Base-by-base conservation (phyloP, 2,113 vertebrate species). In the Tragelaphus scriptus region DNA sequence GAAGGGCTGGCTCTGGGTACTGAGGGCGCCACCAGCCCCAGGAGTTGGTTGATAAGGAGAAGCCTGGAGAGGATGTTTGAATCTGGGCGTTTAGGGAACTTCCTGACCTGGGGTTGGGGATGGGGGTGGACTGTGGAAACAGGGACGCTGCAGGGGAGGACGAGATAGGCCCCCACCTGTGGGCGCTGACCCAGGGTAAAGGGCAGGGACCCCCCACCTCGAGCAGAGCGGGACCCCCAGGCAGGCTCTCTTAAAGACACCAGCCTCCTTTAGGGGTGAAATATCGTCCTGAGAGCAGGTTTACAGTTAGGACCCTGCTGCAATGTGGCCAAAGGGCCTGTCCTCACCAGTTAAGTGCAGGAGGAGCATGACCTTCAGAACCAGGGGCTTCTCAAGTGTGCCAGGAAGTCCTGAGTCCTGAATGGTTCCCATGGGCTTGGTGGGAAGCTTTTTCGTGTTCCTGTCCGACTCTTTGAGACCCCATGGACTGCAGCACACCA, bases 361-460 rank as follows among this genome's bases (percentile, higher is more conserved):
- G 13, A 19, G 51, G 14, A 47, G 58, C 85, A 5, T 8, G 71
- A 28, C 28, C 1, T 7, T 2, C 12, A 28, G 59, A 44, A 8
- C 6, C 32, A 6, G 11, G 59, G 25, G 14, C 9, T 49, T 28
- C 55, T 28, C 25, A 16, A 5, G 2, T 12, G 59, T 53, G 51
- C 32, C 3, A 14, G 0, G n/a, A 36, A 36, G 1, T n/a, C 36
- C 5, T 2, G 26, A 30, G 59, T 14, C 28, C 21, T 2, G 44
- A 40, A 14, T 3, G 58, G 36, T 75, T 12, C 26, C 5, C 12
- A 8, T 21, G 79, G 28, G 6, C 40, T 51, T 51, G 26, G 13
- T n/a, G 21, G 49, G n/a, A 21, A 28, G 44, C n/a, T 8, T 75
- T 75, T 40, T 23, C 19, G 68, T 40, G 36, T 75, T 75, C 68